Evolutionary conservation across 2,113 vertebrate species (phyloP).

Genomic region (Melanocharis versteri): DNA sequence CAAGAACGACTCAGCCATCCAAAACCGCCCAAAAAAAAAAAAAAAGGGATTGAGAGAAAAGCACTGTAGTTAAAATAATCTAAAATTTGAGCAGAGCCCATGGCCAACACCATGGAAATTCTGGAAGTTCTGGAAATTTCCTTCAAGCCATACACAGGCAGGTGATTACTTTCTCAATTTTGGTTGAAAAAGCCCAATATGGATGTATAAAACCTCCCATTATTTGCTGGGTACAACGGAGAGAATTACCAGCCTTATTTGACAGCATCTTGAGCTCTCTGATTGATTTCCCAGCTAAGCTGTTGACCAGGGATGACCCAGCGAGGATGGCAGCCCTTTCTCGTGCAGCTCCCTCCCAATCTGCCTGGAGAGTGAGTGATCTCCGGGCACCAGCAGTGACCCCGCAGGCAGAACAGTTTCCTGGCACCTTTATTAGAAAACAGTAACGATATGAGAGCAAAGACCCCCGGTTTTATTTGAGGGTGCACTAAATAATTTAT

Average conservation of each 20-base stretch:
- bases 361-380: neutral
- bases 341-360: neutral
- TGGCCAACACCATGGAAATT: neutral
- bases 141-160: neutral
- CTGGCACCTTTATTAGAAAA: neutral
- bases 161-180: neutral
- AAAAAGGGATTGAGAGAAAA: neutral
- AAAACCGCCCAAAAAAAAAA: neutral
- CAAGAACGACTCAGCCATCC: neutral
- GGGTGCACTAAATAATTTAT: neutral
- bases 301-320: neutral
- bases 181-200: neutral
- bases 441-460: neutral
- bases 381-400: fast-evolving
- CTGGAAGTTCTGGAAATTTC: neutral
- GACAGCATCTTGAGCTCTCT: neutral
- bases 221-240: neutral
- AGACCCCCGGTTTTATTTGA: neutral
- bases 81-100: neutral
- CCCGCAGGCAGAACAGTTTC: neutral
- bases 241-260: neutral
- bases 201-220: neutral
- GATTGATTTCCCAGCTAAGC: constrained; percentile 17
- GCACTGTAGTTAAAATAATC: neutral
- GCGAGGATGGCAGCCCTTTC: neutral